A percentile compares a stretch with the other conserved stretches of the same genome.
phyloP scores from a whole-genome alignment of 2,797 vertebrate species.

The Thalassophryne amazonica region DNA sequence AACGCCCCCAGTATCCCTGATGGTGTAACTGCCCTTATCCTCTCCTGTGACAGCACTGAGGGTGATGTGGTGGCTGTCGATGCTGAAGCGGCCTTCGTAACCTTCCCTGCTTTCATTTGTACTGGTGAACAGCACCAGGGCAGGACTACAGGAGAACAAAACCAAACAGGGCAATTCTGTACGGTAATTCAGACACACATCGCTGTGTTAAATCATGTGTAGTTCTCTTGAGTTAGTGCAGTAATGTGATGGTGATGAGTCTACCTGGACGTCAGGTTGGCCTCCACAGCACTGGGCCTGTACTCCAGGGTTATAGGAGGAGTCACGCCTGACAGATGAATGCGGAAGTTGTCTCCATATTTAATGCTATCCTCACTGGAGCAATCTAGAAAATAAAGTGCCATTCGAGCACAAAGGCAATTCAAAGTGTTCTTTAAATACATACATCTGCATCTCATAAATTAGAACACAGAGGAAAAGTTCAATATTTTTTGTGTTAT shows the following conservation, averaged over 20 bases:
- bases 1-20: constrained; percentile 48
- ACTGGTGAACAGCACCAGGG: constrained; percentile 48
- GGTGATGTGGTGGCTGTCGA: constrained; percentile 29
- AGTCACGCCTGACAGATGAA: constrained; percentile 41
- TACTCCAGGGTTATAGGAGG: constrained; percentile 66
- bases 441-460: no score
- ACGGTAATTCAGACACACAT: neutral
- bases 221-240: constrained; percentile 8
- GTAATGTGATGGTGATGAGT: constrained; percentile 2
- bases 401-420: no score
- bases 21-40: constrained; percentile 78
- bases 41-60: constrained; percentile 58
- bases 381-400: constrained; percentile 71
- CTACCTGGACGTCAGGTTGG: constrained; percentile 70
- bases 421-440: no score
- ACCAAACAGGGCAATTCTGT: constrained; percentile 4
- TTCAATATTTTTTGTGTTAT: no score
- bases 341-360: constrained; percentile 67
- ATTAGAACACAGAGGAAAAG: no score
- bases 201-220: neutral
- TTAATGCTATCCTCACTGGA: constrained; percentile 60
- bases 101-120: constrained; percentile 1
- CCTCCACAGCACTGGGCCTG: constrained; percentile 65
- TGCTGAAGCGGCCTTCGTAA: constrained; percentile 60
- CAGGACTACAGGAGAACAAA: constrained; percentile 39